Evolutionary conservation across 2,888 invertebrate genomes (phyloP), one percentile per base, ranked within the genome.

Genomic region (Ochropacha duplaris): DNA sequence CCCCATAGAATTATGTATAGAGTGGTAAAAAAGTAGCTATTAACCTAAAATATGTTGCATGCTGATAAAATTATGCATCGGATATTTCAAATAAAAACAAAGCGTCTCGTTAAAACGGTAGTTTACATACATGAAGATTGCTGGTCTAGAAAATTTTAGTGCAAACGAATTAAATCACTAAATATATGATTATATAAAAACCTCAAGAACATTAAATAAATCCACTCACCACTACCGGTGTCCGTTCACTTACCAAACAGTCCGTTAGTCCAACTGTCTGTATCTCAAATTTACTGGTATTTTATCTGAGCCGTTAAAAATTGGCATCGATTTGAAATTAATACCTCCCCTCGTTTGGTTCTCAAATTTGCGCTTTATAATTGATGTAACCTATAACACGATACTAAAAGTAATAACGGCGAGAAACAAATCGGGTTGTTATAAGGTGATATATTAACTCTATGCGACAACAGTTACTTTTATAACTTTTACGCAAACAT

Each of bases 1-100:
- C 50, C 61, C 65, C 60, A 59, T 73, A 70, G 73, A 78, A 76
- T 72, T 67, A 69, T 69, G 65, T 72, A 68, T 55, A 62, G 70
- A 71, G 72, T 74, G 73, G 68, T 69, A 72, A 66, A 65, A 59
- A 64, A 69, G 3, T 64, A 65, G 61, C 64, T 19, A 31, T 52
- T 51, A 50, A 14, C n/a, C 24, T 24, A 2, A 24, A 26, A 16
- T 50, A 5, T 28, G 28, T 24, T 50, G 11, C 16, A n/a, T 16
- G n/a, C 11, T 51, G 50, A 51, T 28, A 44, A 19, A n/a, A 44
- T 44, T 44, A 3, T 9, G 19, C 9, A 19, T 19, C 5, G 9
- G 19, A 9, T 44, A 12, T 31, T 31, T 12, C 31, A 31, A 31
- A 31, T 9, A 28, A 44, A 44, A 44, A 44, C 2, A 19, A 2